Conservation (phyloP, 2,888 invertebrate species). For the Portevinia maculata region DNA sequence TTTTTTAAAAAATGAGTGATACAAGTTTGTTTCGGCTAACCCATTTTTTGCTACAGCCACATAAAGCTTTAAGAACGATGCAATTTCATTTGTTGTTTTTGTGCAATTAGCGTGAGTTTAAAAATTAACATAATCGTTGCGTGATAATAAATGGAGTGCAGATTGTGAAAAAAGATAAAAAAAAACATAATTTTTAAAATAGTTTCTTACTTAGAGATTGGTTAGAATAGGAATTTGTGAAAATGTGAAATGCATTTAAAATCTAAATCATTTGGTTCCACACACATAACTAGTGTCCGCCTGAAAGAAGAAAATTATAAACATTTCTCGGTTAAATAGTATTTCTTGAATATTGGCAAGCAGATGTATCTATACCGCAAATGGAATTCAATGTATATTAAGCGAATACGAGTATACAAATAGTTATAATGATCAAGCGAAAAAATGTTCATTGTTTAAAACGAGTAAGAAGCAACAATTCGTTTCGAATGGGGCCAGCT, state of each 20-base stretch:
- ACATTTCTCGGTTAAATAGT: not conserved
- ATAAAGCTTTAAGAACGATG: constrained; percentile 44
- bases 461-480: no score
- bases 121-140: constrained; percentile 46
- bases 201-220: constrained; percentile 41
- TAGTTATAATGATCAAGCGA: no score
- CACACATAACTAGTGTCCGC: constrained; percentile 11
- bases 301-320: constrained; percentile 36
- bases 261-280: constrained; percentile 17
- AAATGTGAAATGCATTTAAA: constrained; percentile 19
- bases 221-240: constrained; percentile 16
- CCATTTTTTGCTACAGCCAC: constrained; percentile 1
- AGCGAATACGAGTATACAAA: no score
- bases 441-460: no score
- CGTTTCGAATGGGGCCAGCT: no score
- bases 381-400: not conserved
- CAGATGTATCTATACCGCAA: not conserved
- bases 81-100: constrained; percentile 4
- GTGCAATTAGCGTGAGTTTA: constrained; percentile 40
- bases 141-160: constrained; percentile 37
- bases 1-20: not conserved
- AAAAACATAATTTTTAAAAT: constrained; percentile 7
- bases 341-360: not conserved
- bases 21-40: not conserved
- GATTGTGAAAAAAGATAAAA: constrained; percentile 10